These are phyloP conservation scores for Drosophila putrida DNA, from an alignment of 2,888 invertebrate species.

Conservation along the genomic window DNA sequence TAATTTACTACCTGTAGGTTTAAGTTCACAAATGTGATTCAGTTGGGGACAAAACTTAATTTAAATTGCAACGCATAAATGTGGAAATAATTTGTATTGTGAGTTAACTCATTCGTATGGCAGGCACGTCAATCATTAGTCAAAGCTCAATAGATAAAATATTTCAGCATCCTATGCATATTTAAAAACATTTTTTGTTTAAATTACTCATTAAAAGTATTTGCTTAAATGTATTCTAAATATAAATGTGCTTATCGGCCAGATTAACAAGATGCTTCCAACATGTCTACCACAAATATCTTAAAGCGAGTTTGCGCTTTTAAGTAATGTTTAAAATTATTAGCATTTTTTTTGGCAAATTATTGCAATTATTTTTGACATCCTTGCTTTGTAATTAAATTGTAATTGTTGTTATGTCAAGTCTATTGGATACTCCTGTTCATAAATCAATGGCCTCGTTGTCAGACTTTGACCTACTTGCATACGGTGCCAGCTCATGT, in stretches of 20 bases:
- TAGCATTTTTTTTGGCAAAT: not conserved
- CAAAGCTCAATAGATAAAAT: constrained; percentile 9
- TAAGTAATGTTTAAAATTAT: not conserved
- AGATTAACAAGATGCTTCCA: too few species aligned
- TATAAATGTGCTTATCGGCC: not conserved
- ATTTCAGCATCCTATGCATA: constrained; percentile 7
- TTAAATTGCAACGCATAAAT: constrained; percentile 5
- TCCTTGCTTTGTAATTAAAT: constrained; percentile 33
- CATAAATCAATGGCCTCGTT: constrained; percentile 65
- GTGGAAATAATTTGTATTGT: not conserved
- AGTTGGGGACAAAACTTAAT: not conserved
- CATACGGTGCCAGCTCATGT: constrained; percentile 65
- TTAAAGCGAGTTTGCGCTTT: not conserved
- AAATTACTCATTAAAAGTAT: constrained; percentile 1
- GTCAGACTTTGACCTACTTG: constrained; percentile 74
- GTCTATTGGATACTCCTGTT: constrained; percentile 49
- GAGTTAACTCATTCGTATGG: constrained; percentile 16
- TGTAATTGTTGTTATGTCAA: constrained; percentile 27
- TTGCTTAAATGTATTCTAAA: not conserved
- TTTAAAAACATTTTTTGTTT: not conserved
- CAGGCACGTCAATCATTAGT: constrained; percentile 7
- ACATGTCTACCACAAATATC: too few species aligned
- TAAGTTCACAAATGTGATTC: constrained; percentile 1
- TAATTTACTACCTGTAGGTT: not conserved
- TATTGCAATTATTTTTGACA: constrained; percentile 2